These are phyloP conservation scores for Potamarius usumacintae DNA, from an alignment of 2,113 vertebrate species.

Conservation along the genomic window DNA sequence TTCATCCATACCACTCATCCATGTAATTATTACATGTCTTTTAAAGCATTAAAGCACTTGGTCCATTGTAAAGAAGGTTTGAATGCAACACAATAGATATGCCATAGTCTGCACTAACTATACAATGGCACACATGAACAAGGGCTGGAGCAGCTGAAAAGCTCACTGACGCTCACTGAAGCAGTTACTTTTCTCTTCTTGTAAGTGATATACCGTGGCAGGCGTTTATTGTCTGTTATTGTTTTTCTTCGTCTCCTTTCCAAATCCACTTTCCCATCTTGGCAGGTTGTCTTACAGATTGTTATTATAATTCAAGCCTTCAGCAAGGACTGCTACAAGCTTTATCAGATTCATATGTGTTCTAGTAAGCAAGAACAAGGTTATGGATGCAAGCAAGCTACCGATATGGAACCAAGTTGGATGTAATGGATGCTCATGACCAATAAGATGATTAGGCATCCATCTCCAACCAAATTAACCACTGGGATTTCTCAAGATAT, in stretches of 20 bases:
- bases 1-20: not conserved
- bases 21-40: slow-evolving; percentile 31
- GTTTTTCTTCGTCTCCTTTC: slow-evolving; percentile 20
- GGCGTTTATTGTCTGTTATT: slow-evolving; percentile 26
- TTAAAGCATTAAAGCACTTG: slow-evolving; percentile 9
- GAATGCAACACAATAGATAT: slow-evolving; percentile 47
- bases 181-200: slow-evolving; percentile 40
- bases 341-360: slow-evolving; percentile 37
- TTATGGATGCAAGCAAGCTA: slow-evolving; percentile 10
- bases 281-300: slow-evolving; percentile 46
- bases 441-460: not conserved
- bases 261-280: slow-evolving; percentile 21
- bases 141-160: slow-evolving; percentile 27
- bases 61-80: slow-evolving; percentile 38
- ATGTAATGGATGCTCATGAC: not conserved
- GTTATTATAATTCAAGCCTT: slow-evolving; percentile 43
- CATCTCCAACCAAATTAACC: not conserved
- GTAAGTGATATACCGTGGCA: slow-evolving; percentile 40
- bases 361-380: not conserved
- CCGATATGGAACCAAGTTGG: too few relatives aligned
- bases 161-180: slow-evolving; percentile 41
- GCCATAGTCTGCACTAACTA: slow-evolving; percentile 45
- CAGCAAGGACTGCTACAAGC: not conserved
- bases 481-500: not conserved
- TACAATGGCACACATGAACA: slow-evolving; percentile 33